A percentile compares a stretch with the other conserved stretches of the same genome.
Evolutionary conservation across 2,888 invertebrate species (phyloP).

Genomic region (Netelia melanura): DNA sequence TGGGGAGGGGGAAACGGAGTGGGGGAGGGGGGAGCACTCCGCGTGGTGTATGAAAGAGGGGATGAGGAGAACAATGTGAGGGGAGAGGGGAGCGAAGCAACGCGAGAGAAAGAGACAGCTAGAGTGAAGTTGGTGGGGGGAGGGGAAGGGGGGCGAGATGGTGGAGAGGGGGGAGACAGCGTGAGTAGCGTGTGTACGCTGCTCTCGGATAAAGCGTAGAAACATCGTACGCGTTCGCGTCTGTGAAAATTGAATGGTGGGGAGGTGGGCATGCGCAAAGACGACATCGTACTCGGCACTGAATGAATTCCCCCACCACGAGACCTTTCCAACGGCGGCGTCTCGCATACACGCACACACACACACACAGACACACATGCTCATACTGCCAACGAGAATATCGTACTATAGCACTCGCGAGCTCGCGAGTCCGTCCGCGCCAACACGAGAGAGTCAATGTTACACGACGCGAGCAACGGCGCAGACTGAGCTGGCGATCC

Average conservation of each 20-base stretch:
- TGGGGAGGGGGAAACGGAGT: not conserved
- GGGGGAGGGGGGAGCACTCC: slow-evolving; percentile 33
- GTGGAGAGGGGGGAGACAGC: slow-evolving; percentile 74
- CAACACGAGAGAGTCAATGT: slow-evolving; percentile 63
- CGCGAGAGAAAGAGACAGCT: slow-evolving; percentile 2
- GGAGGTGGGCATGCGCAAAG: slow-evolving; percentile 79
- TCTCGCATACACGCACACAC: slow-evolving; percentile 29
- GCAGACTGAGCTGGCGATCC: slow-evolving; percentile 35
- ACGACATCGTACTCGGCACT: slow-evolving; percentile 76
- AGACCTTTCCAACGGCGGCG: slow-evolving; percentile 34
- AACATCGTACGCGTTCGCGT: slow-evolving; percentile 69
- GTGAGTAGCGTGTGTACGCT: slow-evolving; percentile 84
- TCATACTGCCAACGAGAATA: not conserved
- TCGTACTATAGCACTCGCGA: not conserved
- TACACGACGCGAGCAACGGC: slow-evolving; percentile 74
- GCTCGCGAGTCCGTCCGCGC: too few species aligned
- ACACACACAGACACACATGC: slow-evolving; percentile 22
- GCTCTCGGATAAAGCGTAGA: slow-evolving; percentile 65
- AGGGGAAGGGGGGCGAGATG: slow-evolving; percentile 30
- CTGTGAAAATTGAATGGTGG: slow-evolving; percentile 69
- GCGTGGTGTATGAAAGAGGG: slow-evolving; percentile 37
- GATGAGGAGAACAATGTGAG: not conserved
- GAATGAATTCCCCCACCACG: slow-evolving; percentile 82
- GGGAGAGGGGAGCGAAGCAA: slow-evolving; percentile 16
- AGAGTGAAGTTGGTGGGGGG: not conserved